Evolutionary conservation across 2,797 vertebrate genomes (phyloP), one percentile per base, ranked within the genome.

Genomic region (Xyrichtys novacula): DNA sequence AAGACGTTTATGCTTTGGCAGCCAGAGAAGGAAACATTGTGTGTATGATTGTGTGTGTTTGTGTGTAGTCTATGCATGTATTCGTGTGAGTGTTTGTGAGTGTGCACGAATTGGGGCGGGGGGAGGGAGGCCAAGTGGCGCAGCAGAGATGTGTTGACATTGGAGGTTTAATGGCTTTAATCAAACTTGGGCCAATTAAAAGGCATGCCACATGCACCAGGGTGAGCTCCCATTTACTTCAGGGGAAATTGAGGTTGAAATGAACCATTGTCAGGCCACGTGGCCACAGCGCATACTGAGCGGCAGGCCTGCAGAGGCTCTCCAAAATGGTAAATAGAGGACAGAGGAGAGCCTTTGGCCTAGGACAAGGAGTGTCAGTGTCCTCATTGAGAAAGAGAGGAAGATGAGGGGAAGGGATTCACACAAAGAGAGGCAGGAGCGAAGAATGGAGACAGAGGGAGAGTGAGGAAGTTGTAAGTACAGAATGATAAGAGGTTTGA

Each of bases 231-330:
- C 81, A 79, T 90, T 95, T 93, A 81, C 93, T 95, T 92, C 80
- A 86, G 89, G 91, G 91, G 88, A 94, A 92, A 94, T 92, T 91
- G 89, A 93, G 94, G 91, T 91, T 93, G 89, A 94, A 93, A 94
- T 94, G 93, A 94, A 83, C 90, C 87, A 92, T 92, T 82, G 89
- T 91, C 80, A 85, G 71, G 70, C 88, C 91, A 89, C 85, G 81
- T 93, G 93, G 91, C 85, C 83, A 74, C 84, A 71, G 84, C 89
- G 91, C 88, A 91, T 83, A 84, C 67, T 80, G 89, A 91, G 82
- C 81, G 64, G 80, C 78, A 81, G 86, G 84, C 87, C 88, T 47
- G 65, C 83, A 89, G 86, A 87, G 69, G 36, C 79, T 88, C 88
- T 71, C 83, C 77, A 89, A 90, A 91, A 89, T 78, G 71, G 31